Evolutionary conservation across 1,140 invertebrate species (phyloP), one percentile per base, ranked within the genome.

Genomic region (Lepeophtheirus salmonis): DNA sequence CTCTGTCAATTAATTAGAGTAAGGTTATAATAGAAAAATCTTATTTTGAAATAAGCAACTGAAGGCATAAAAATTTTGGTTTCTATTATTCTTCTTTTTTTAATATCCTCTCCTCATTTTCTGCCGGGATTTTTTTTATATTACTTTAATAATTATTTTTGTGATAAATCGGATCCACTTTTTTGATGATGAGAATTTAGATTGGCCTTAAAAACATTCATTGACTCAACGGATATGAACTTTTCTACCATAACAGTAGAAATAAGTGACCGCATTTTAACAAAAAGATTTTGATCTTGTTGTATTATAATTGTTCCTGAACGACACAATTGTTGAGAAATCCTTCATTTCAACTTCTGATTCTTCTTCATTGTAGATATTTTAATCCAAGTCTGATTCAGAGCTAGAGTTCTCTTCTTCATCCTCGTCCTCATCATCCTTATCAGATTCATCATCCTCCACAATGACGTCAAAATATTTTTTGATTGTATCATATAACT

Each of bases 381-480:
- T 41, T n/a, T 54, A 14, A 3, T 49, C 30, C 3, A n/a, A n/a
- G n/a, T n/a, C n/a, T n/a, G n/a, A n/a, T n/a, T n/a, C n/a, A n/a
- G n/a, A n/a, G n/a, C n/a, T n/a, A n/a, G n/a, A n/a, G n/a, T n/a
- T n/a, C n/a, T n/a, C n/a, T n/a, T n/a, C n/a, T n/a, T n/a, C n/a
- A n/a, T 60, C 57, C 30, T 52, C 57, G 16, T n/a, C n/a, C n/a
- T n/a, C n/a, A n/a, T n/a, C n/a, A n/a, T n/a, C n/a, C n/a, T n/a
- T n/a, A n/a, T n/a, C n/a, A n/a, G 23, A 21, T 23, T 60, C 23
- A 10, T 60, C 49, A 18, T 60, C 57, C 18, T 60, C 57, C 13
- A 50, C 49, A 16, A 60, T 60, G 22, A 60, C 57, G 23, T 60
- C 57, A 48, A 60, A 60, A 21, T 60, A 60, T 23, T 60, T 60